Percentiles rank a stretch among this genome's conserved stretches.
These are phyloP conservation scores for Anguilla pacifica DNA, from an alignment of 2,797 vertebrate genomes.

Conservation along the genomic window DNA sequence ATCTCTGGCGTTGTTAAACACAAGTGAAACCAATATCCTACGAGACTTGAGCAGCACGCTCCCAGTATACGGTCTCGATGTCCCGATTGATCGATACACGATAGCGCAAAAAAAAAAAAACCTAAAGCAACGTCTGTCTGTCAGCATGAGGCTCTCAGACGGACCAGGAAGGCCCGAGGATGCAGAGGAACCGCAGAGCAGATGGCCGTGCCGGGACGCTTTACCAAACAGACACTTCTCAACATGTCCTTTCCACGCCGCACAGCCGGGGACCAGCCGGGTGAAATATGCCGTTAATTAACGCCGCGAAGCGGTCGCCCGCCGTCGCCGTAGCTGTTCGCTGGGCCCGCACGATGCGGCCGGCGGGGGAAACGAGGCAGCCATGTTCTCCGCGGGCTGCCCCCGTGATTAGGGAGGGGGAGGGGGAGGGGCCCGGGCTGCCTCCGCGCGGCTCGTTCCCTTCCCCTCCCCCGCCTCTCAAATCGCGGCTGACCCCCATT, in stretches of 20 bases:
- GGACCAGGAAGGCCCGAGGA: not conserved
- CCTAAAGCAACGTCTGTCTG: not conserved
- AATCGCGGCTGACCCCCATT: conserved; percentile 42
- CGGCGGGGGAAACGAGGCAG: not conserved
- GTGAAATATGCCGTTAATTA: not conserved
- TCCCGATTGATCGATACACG: not conserved
- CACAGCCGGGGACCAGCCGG: not conserved
- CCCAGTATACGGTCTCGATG: not conserved
- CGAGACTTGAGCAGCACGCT: too few species aligned
- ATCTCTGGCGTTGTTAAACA: too few species aligned
- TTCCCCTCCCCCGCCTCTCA: conserved; percentile 43
- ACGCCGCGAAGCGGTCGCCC: not conserved
- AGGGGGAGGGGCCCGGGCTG: not conserved
- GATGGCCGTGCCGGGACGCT: not conserved
- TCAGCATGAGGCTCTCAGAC: not conserved
- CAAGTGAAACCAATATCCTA: too few species aligned
- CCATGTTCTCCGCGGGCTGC: not conserved
- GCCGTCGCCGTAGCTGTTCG: not conserved
- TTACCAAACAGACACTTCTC: not conserved
- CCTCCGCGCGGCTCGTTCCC: not conserved
- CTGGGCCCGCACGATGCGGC: not conserved
- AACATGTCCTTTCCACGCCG: not conserved
- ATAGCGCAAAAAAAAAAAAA: not conserved
- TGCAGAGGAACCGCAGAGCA: not conserved
- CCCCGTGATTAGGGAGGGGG: not conserved